A percentile compares a stretch with the other conserved stretches of the same genome.
Conservation (phyloP, 2,888 invertebrate species). For the Brenthis hecate region DNA sequence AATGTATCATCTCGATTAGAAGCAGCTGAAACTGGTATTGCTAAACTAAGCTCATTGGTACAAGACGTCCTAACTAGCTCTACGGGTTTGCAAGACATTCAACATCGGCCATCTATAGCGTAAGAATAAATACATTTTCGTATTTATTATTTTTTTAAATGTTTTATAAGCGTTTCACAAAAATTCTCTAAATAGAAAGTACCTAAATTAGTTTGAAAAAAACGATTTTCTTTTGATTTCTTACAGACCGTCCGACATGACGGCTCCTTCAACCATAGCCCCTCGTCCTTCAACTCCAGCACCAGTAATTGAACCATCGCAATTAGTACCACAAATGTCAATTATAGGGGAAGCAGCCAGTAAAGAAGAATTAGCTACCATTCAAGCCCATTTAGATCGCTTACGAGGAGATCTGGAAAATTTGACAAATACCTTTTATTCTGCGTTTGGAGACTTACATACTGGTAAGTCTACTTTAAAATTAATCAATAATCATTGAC, state of each 20-base stretch:
- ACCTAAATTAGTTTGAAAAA: too few species aligned
- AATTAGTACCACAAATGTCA: background rate
- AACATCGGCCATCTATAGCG: conserved; percentile 41
- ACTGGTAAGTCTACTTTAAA: background rate
- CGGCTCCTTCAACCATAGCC: conserved; percentile 1
- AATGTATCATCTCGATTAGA: conserved; percentile 85
- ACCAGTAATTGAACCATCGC: conserved; percentile 1
- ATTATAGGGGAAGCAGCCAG: conserved; percentile 21
- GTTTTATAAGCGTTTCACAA: too few species aligned
- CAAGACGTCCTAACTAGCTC: conserved; percentile 79
- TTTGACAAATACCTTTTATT: conserved; percentile 49
- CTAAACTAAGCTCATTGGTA: conserved; percentile 83
- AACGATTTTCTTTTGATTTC: background rate
- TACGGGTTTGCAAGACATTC: conserved; percentile 48
- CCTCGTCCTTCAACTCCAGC: conserved; percentile 23
- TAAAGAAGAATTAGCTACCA: conserved; percentile 45
- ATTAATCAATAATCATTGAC: background rate
- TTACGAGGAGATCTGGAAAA: conserved; percentile 52
- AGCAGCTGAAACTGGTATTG: conserved; percentile 83
- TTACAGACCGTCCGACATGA: conserved; percentile 13
- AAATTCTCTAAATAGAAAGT: too few species aligned
- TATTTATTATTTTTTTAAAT: too few species aligned
- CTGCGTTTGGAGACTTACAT: conserved; percentile 44
- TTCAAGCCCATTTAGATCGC: conserved; percentile 44
- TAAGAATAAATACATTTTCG: conserved; percentile 26